A percentile compares a stretch with the other conserved stretches of the same genome.
These are phyloP conservation scores for Muraenolepis orangiensis DNA, from an alignment of 2,797 vertebrate species.

Conservation along the genomic window DNA sequence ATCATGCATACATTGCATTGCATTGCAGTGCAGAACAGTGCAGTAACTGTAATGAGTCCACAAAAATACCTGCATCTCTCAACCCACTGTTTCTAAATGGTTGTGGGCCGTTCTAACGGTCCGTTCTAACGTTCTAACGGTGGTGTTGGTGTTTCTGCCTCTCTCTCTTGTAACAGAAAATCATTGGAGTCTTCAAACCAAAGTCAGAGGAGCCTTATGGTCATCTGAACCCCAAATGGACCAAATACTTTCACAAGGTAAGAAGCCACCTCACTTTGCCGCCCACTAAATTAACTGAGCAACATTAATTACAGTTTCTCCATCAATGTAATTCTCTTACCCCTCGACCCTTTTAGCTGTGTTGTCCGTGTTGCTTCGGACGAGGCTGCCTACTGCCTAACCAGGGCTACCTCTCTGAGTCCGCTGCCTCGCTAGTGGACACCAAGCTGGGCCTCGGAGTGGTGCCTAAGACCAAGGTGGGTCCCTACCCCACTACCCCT, in stretches of 20 bases:
- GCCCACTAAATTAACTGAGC: neutral
- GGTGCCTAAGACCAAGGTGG: constrained; percentile 97
- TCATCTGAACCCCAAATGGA: constrained; percentile 98
- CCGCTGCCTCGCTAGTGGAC: constrained; percentile 91
- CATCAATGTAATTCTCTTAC: neutral
- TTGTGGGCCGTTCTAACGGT: neutral
- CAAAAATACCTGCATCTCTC: too few relatives aligned
- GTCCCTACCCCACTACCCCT: too few relatives aligned
- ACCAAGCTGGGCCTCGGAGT: constrained; percentile 87
- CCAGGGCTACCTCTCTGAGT: constrained; percentile 97
- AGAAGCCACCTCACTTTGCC: neutral
- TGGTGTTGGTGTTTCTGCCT: neutral
- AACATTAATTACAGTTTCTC: neutral
- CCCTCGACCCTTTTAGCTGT: constrained; percentile 64
- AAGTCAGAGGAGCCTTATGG: constrained; percentile 99
- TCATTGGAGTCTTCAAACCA: constrained; percentile 96
- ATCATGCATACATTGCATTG: too few relatives aligned
- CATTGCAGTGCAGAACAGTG: too few relatives aligned
- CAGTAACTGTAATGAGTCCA: too few relatives aligned
- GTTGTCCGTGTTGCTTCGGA: constrained; percentile 97
- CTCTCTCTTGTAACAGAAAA: constrained; percentile 77
- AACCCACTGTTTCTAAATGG: neutral
- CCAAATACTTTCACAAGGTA: constrained; percentile 97
- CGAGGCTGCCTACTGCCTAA: constrained; percentile 94
- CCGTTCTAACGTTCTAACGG: neutral